A percentile compares a stretch with the other conserved stretches of the same genome.
Evolutionary conservation across 2,797 vertebrate genomes (phyloP).

Genomic region (Protonibea diacanthus): DNA sequence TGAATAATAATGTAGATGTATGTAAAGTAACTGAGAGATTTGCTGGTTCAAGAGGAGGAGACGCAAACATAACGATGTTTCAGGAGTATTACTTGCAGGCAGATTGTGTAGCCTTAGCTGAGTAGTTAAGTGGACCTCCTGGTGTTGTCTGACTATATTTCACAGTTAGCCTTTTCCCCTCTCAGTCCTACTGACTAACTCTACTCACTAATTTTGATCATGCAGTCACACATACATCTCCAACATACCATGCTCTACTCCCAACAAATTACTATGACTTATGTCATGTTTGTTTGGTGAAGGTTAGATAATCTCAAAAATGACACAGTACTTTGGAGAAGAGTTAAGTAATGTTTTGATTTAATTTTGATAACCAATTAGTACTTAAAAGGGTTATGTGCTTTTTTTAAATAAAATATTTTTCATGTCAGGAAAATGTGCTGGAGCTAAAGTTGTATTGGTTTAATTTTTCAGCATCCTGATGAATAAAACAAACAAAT

Average conservation of each 20-base stretch:
- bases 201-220: neutral
- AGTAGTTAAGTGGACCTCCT: conserved; percentile 3
- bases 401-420: neutral
- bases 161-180: neutral
- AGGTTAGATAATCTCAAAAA: neutral
- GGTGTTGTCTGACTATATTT: neutral
- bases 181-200: neutral
- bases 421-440: neutral
- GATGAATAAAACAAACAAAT: neutral
- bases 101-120: neutral
- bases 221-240: neutral
- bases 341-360: too few species aligned
- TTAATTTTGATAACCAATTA: neutral
- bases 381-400: neutral
- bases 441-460: neutral
- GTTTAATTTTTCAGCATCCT: neutral
- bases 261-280: too few species aligned
- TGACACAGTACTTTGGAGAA: neutral
- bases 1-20: conserved; percentile 40
- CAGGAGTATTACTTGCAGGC: conserved; percentile 1
- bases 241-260: neutral
- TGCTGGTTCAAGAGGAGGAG: conserved; percentile 5
- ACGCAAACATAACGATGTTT: conserved; percentile 1
- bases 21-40: conserved; percentile 32
- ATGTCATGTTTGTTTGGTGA: too few species aligned